Percentiles rank a stretch among this genome's conserved stretches.
Conservation (phyloP, 1,140 invertebrate species). For the Drosophila asahinai region DNA sequence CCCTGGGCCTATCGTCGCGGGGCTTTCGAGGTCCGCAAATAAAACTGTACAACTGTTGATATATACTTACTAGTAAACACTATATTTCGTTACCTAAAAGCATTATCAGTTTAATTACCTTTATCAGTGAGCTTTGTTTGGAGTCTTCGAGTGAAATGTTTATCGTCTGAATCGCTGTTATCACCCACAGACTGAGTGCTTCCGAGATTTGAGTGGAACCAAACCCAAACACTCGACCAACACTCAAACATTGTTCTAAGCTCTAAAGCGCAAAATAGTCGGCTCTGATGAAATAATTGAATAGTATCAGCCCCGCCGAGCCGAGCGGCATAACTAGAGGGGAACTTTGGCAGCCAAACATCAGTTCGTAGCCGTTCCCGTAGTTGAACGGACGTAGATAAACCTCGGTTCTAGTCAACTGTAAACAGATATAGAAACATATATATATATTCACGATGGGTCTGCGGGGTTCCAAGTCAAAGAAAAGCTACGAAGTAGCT, state of each 20-base stretch:
- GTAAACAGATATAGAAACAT: background rate
- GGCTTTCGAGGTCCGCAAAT: constrained; percentile 52
- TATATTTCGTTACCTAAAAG: constrained; percentile 5
- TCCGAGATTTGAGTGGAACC: background rate
- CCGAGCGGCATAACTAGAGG: constrained; percentile 7
- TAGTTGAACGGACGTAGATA: constrained; percentile 30
- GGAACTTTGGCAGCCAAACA: constrained; percentile 25
- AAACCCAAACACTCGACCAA: background rate
- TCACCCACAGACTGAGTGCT: constrained; percentile 8
- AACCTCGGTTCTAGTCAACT: constrained; percentile 3
- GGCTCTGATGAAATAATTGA: constrained; percentile 52
- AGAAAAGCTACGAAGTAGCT: constrained; percentile 40
- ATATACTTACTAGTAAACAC: background rate
- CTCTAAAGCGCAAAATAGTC: constrained; percentile 12
- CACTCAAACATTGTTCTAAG: constrained; percentile 17
- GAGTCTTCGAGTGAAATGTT: background rate
- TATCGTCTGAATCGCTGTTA: constrained; percentile 22
- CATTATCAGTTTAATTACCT: constrained; percentile 4
- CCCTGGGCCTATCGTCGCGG: constrained; percentile 73
- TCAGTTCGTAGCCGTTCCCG: constrained; percentile 27
- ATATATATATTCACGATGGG: constrained; percentile 21
- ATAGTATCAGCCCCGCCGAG: constrained; percentile 19
- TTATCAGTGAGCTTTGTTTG: constrained; percentile 9
- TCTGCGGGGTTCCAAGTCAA: constrained; percentile 36
- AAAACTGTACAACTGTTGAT: constrained; percentile 9